phyloP scores from a whole-genome alignment of 2,888 invertebrate species.

The Drosophila leonis region DNA sequence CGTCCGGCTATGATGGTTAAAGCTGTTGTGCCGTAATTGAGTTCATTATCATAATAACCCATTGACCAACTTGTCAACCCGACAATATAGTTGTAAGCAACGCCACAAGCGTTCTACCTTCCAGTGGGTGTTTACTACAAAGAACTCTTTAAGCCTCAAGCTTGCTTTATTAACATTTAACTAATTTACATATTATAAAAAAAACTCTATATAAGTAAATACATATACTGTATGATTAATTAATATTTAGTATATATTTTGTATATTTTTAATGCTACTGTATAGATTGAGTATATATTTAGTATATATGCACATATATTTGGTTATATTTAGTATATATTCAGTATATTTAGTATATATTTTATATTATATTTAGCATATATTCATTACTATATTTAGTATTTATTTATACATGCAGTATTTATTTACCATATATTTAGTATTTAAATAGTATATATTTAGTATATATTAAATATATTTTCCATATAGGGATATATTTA shows the following conservation, averaged over 20 bases:
- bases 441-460: too few relatives aligned
- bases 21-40: slow-evolving; percentile 70
- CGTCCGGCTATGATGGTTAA: slow-evolving; percentile 45
- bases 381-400: not conserved
- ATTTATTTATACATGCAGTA: too few relatives aligned
- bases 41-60: slow-evolving; percentile 83
- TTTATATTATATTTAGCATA: not conserved
- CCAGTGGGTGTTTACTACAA: slow-evolving; percentile 27
- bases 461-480: not conserved
- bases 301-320: not conserved
- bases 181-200: not conserved
- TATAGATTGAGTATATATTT: not conserved
- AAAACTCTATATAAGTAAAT: not conserved
- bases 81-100: slow-evolving; percentile 58
- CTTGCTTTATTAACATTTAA: slow-evolving; percentile 1
- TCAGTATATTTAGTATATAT: not conserved
- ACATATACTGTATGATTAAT: not conserved
- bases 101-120: slow-evolving; percentile 14
- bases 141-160: slow-evolving; percentile 5
- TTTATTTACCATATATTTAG: too few relatives aligned
- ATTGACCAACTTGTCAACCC: slow-evolving; percentile 75
- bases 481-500: too few relatives aligned
- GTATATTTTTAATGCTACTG: not conserved
- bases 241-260: not conserved
- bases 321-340: not conserved